Percentiles rank a stretch among this genome's conserved stretches.
phyloP scores from a whole-genome alignment of 2,797 vertebrate genomes.

The Pseudochirops corinnae region DNA sequence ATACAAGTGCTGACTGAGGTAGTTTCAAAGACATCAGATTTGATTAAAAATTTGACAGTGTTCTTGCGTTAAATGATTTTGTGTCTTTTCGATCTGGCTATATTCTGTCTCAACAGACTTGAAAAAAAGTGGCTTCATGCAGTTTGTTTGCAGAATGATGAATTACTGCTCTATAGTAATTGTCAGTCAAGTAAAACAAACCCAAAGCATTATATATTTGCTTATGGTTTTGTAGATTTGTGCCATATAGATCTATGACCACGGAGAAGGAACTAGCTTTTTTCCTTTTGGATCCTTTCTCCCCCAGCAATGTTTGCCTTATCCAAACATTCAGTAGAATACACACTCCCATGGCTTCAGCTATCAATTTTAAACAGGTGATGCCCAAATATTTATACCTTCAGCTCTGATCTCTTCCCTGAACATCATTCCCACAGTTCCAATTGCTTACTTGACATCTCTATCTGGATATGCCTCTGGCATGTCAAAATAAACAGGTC shows the following conservation, averaged over 20 bases:
- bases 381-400: background rate
- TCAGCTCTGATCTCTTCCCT: background rate
- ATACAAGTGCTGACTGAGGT: slow-evolving; percentile 34
- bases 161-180: slow-evolving; percentile 14
- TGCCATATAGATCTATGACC: background rate
- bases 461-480: background rate
- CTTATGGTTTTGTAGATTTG: slow-evolving; percentile 31
- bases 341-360: background rate
- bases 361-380: background rate
- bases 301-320: background rate
- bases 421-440: background rate
- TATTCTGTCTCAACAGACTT: slow-evolving; percentile 37
- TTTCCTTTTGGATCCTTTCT: background rate
- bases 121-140: slow-evolving; percentile 17
- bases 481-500: background rate
- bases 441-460: background rate
- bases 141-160: background rate
- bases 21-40: slow-evolving; percentile 32
- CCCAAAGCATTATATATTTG: slow-evolving; percentile 29
- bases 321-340: background rate
- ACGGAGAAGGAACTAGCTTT: background rate
- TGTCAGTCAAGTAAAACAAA: slow-evolving; percentile 37
- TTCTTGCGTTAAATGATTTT: slow-evolving; percentile 55
- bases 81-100: background rate
- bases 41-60: slow-evolving; percentile 37